These are phyloP conservation scores for Syngnathus typhle DNA, from an alignment of 2,113 vertebrate genomes.

Conservation along the genomic window DNA sequence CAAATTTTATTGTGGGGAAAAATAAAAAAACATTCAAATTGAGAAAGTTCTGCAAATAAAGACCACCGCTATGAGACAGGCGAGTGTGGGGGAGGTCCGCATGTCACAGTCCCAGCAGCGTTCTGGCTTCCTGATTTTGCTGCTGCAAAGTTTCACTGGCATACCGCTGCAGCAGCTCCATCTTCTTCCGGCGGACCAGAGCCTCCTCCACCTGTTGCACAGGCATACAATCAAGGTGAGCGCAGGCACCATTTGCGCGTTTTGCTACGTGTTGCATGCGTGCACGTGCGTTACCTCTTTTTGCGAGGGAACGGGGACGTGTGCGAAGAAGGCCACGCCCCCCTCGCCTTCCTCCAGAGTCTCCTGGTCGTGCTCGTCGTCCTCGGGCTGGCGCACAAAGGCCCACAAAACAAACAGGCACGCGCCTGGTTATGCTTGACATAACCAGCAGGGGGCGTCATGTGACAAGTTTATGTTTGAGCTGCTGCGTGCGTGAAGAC, in stretches of 20 bases:
- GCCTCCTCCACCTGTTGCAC: conserved; percentile 88
- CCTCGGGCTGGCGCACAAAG: conserved; percentile 66
- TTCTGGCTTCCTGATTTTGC: conserved; percentile 87
- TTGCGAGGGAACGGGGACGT: conserved; percentile 92
- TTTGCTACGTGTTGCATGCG: not conserved
- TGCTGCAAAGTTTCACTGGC: conserved; percentile 93
- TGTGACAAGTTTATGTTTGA: not conserved
- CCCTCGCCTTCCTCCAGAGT: conserved; percentile 79
- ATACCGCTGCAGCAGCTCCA: conserved; percentile 95
- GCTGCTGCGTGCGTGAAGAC: conserved; percentile 43
- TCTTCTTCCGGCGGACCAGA: conserved; percentile 91
- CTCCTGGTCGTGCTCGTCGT: conserved; percentile 66
- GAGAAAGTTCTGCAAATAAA: too few relatives aligned
- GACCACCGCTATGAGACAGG: too few relatives aligned
- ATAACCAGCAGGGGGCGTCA: not conserved
- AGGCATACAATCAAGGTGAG: conserved; percentile 4
- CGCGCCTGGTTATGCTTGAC: not conserved
- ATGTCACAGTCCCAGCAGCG: conserved; percentile 80
- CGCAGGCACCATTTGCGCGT: not conserved
- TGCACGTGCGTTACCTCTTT: conserved; percentile 77
- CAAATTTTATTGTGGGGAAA: too few relatives aligned
- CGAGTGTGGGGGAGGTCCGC: not conserved
- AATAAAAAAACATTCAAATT: too few relatives aligned
- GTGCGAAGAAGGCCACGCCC: conserved; percentile 85
- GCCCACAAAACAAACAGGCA: conserved; percentile 13